Base-by-base conservation (phyloP, 2,113 vertebrate genomes). In the Poeciliopsis turrubarensis region DNA sequence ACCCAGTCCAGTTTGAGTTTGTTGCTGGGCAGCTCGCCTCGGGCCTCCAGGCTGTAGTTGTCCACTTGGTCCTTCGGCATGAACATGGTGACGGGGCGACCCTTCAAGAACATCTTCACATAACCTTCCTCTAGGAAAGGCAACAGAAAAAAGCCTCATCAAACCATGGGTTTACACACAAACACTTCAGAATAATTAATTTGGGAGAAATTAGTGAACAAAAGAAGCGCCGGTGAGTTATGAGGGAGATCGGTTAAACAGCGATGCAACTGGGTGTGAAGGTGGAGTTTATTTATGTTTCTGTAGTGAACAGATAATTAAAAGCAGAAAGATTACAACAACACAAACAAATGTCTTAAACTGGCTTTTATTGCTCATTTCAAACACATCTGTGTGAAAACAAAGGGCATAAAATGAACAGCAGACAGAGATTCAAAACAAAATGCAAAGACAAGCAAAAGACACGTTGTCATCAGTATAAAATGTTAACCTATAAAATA, bases 101-200 rank as follows among this genome's bases (percentile, higher is more conserved):
- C 98, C 84, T 97, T 97, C 77, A 99, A 95, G 93, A 95, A 99
- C 98, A 99, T 99, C 95, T 97, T 99, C 86, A 99, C 97, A 86
- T 98, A 99, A 83, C 98, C 98, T 95, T 99, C 98, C 91, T 99
- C 98, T 99, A 92, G 79, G 93, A 95, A 93, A 94, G 90, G 89
- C 74, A 94, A 92, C 64, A 91, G 60, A 91, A 61, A 91, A 61
- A 90, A 4, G 67, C 84, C 84, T 26, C 88, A 78, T 84, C 31
- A 87, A 73, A 77, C 60, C 3, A 76, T 26, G 64, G 8, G 68
- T 26, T 75, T 25, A 31, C 0, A 44, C 27, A 32, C 29, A 60
- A 61, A 68, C 5, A 66, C 17, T 60, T 22, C 13, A 51, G 22
- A 5, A 65, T 51, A 6, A 26, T 41, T 60, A 31, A 9, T 60